Conservation (phyloP, 2,113 vertebrate species). For the Nycticryphes semicollaris region DNA sequence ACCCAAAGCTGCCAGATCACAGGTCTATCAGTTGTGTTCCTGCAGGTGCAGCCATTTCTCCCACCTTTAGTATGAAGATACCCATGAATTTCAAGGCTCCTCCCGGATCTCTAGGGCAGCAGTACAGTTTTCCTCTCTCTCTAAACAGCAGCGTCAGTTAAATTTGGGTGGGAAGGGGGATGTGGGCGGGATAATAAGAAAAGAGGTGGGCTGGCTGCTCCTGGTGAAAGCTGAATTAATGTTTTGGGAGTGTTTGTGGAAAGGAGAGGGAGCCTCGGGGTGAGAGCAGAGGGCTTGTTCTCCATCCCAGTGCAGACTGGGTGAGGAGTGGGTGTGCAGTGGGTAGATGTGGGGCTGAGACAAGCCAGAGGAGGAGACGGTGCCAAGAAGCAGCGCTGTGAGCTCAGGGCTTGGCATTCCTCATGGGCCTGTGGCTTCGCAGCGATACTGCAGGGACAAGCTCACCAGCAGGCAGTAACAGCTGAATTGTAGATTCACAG, state of each 20-base stretch:
- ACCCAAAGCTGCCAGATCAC: neutral
- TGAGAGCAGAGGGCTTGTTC: neutral
- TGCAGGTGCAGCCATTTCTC: neutral
- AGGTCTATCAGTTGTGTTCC: neutral
- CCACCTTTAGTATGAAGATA: neutral
- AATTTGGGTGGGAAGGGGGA: neutral
- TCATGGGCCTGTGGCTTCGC: neutral
- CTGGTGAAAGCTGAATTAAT: neutral
- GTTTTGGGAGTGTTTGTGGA: neutral
- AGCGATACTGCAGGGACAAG: neutral
- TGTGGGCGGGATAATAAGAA: neutral
- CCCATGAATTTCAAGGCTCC: neutral
- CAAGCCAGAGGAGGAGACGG: neutral
- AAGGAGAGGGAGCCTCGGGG: neutral
- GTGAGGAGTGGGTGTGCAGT: neutral
- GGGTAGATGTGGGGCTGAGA: neutral
- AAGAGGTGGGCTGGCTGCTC: neutral
- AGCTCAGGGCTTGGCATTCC: neutral
- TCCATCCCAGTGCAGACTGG: rapidly evolving
- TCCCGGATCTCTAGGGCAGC: neutral
- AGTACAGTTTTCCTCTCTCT: neutral
- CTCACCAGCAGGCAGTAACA: neutral
- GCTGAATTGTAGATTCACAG: neutral
- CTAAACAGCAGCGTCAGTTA: neutral
- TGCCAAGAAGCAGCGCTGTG: neutral